A percentile compares a stretch with the other conserved stretches of the same genome.
Evolutionary conservation across 2,113 vertebrate genomes (phyloP).

Genomic region (Setophaga petechia): DNA sequence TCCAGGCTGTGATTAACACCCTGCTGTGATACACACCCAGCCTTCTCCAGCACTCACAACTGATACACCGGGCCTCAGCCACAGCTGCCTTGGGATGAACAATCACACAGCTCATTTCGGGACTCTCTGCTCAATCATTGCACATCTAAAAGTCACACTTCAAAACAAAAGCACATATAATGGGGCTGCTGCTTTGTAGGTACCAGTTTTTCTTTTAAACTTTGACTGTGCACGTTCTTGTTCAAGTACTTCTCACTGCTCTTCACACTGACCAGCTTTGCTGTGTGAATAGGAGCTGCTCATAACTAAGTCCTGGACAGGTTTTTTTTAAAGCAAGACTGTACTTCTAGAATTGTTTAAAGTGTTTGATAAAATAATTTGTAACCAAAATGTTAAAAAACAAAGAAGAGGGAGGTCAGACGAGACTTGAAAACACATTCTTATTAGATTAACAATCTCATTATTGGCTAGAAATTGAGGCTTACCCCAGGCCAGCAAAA

Average conservation of each 20-base stretch:
- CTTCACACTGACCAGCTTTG: not conserved
- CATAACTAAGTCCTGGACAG: not conserved
- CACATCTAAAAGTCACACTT: not conserved
- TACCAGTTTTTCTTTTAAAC: not conserved
- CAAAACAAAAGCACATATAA: not conserved
- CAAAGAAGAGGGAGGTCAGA: not conserved
- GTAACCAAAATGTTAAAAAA: not conserved
- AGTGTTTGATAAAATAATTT: not conserved
- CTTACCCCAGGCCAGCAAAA: not conserved
- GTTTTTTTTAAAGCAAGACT: not conserved
- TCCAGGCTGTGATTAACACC: slow-evolving; percentile 40
- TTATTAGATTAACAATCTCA: not conserved
- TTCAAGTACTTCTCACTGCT: not conserved
- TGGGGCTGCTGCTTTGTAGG: not conserved
- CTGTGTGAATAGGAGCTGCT: not conserved
- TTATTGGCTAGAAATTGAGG: not conserved
- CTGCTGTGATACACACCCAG: not conserved
- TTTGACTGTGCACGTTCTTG: rapidly evolving
- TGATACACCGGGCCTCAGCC: not conserved
- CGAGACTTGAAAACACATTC: not conserved
- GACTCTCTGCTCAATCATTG: not conserved
- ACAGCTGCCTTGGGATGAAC: not conserved
- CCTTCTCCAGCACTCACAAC: not conserved
- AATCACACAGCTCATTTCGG: not conserved
- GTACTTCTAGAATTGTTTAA: not conserved